phyloP scores from a whole-genome alignment of 2,888 invertebrate genomes.

The Netelia melanura region DNA sequence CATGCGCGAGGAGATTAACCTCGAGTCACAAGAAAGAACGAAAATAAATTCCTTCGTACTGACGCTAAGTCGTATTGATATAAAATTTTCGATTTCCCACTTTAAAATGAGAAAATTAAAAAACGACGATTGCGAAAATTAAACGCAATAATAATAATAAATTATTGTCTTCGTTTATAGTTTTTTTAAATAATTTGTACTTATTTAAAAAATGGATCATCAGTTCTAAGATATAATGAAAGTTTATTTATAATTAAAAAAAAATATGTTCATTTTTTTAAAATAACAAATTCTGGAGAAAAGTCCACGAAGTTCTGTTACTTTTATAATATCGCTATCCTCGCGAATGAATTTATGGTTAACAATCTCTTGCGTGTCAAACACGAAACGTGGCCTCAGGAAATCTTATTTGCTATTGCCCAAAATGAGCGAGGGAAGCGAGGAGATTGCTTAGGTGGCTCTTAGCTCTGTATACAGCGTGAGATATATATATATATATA shows the following conservation, averaged over 20 bases:
- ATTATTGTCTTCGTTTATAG: too few species aligned
- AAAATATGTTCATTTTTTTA: too few species aligned
- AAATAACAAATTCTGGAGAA: too few species aligned
- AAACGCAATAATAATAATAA: too few species aligned
- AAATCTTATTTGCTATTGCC: conserved; percentile 80
- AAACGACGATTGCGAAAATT: not conserved
- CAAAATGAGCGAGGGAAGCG: conserved; percentile 57
- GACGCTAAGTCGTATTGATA: not conserved
- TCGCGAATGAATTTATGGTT: conserved; percentile 73
- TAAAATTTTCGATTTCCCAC: not conserved
- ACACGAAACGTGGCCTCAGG: conserved; percentile 39
- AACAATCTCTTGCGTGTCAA: conserved; percentile 31
- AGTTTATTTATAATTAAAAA: too few species aligned
- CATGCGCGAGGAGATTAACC: conserved; percentile 61
- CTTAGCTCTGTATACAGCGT: not conserved
- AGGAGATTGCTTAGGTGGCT: conserved; percentile 22
- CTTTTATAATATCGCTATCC: conserved; percentile 65
- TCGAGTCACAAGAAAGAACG: conserved; percentile 40
- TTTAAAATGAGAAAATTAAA: conserved; percentile 24
- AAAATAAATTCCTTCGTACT: conserved; percentile 6
- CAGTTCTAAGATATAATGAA: too few species aligned
- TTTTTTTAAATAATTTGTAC: too few species aligned
- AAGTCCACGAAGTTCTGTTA: not conserved
- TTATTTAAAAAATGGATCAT: too few species aligned
- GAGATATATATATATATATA: not conserved